Percentiles rank a stretch among this genome's conserved stretches.
phyloP scores from a whole-genome alignment of 2,888 invertebrate genomes.

The Drosophila cyrtoloma region DNA sequence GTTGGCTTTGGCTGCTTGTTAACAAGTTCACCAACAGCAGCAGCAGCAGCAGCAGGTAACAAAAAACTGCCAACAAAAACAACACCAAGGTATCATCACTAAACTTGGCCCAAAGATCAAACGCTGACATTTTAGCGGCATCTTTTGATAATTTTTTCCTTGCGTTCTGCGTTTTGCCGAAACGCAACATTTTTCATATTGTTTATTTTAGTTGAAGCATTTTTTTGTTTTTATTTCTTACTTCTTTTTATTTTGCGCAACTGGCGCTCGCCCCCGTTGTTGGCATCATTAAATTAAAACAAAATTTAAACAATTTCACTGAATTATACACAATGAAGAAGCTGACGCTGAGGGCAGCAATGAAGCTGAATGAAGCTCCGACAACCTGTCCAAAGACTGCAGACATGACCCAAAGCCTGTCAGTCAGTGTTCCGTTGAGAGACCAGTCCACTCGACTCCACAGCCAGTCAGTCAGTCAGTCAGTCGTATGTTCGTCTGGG shows the following conservation, averaged over 20 bases:
- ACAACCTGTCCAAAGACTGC: slow-evolving; percentile 59
- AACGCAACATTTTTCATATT: slow-evolving; percentile 76
- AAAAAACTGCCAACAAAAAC: slow-evolving; percentile 28
- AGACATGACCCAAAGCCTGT: slow-evolving; percentile 49
- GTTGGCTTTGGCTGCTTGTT: slow-evolving; percentile 71
- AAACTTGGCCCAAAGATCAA: slow-evolving; percentile 75
- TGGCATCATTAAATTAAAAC: slow-evolving; percentile 82
- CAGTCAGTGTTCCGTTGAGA: slow-evolving; percentile 31
- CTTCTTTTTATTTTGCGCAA: slow-evolving; percentile 52
- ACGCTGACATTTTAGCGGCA: slow-evolving; percentile 80
- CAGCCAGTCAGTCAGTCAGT: slow-evolving; percentile 23
- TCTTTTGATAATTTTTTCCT: slow-evolving; percentile 76
- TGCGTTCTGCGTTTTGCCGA: slow-evolving; percentile 42
- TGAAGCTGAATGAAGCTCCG: slow-evolving; percentile 56
- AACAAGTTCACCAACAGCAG: slow-evolving; percentile 71
- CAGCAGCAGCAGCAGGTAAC: slow-evolving; percentile 62
- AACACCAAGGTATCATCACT: slow-evolving; percentile 51
- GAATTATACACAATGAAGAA: slow-evolving; percentile 75
- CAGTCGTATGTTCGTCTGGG: slow-evolving; percentile 45
- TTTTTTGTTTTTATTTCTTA: slow-evolving; percentile 34
- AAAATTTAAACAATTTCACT: slow-evolving; percentile 82
- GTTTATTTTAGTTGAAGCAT: slow-evolving; percentile 53
- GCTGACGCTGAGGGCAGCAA: slow-evolving; percentile 45
- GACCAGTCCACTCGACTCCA: slow-evolving; percentile 11
- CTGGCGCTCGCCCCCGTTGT: slow-evolving; percentile 71